phyloP scores from a whole-genome alignment of 2,797 vertebrate genomes.

The Epinephelus awoara region DNA sequence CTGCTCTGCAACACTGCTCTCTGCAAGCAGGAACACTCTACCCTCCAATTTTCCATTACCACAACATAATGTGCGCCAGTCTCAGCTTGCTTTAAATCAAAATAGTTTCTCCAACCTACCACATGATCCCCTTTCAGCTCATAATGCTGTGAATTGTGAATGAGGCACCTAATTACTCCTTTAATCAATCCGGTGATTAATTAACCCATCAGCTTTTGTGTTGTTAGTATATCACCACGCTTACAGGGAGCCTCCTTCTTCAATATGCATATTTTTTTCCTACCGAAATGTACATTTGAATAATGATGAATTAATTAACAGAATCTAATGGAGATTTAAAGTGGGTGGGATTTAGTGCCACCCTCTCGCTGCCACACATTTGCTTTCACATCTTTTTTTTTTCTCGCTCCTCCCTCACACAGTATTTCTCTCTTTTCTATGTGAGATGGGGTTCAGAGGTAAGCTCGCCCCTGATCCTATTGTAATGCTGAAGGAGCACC shows the following conservation, averaged over 20 bases:
- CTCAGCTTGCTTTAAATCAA: conserved; percentile 61
- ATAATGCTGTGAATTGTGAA: conserved; percentile 74
- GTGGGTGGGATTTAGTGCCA: conserved; percentile 84
- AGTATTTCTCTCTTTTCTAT: conserved; percentile 29
- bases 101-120: conserved; percentile 70
- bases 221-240: conserved; percentile 78
- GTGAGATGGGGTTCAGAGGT: conserved; percentile 66
- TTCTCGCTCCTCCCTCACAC: conserved; percentile 38
- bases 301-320: conserved; percentile 86
- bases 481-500: conserved; percentile 78
- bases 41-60: conserved; percentile 67
- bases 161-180: conserved; percentile 81
- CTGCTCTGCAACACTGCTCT: conserved; percentile 8
- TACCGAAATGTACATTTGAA: conserved; percentile 78
- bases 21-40: conserved; percentile 31
- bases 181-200: conserved; percentile 81
- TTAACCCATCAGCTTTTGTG: conserved; percentile 82
- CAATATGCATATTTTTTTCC: conserved; percentile 67
- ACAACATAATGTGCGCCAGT: conserved; percentile 43
- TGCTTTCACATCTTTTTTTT: conserved; percentile 35
- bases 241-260: conserved; percentile 72
- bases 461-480: conserved; percentile 70
- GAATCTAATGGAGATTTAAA: conserved; percentile 82
- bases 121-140: conserved; percentile 64
- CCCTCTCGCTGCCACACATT: conserved; percentile 78